phyloP scores from a whole-genome alignment of 2,797 vertebrate genomes.

The Gouania willdenowi region DNA sequence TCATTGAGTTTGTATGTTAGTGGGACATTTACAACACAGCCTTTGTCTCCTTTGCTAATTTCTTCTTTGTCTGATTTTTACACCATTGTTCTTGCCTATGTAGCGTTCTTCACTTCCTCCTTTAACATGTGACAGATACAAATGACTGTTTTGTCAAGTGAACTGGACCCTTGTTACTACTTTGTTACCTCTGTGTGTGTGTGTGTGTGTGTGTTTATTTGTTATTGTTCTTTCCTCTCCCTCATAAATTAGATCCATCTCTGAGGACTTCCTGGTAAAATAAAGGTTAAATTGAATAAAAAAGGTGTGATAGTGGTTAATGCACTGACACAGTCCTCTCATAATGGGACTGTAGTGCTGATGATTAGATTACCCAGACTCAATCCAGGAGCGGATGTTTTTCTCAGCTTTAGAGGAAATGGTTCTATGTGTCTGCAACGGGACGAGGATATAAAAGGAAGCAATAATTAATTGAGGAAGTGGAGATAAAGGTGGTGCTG shows the following conservation, averaged over 20 bases:
- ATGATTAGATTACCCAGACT: slow-evolving; percentile 53
- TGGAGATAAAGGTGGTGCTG: slow-evolving; percentile 24
- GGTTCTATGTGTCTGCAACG: slow-evolving; percentile 23
- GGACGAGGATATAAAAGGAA: slow-evolving; percentile 28
- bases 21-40: too few species aligned
- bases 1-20: too few species aligned
- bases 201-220: slow-evolving; percentile 16
- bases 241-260: too few species aligned
- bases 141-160: slow-evolving; percentile 48
- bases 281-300: too few species aligned
- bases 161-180: slow-evolving; percentile 10
- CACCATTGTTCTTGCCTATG: too few species aligned
- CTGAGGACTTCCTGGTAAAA: too few species aligned
- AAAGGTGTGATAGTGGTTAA: slow-evolving; percentile 8
- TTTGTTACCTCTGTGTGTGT: slow-evolving; percentile 27
- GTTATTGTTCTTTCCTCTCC: too few species aligned
- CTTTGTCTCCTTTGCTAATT: too few species aligned
- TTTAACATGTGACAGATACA: slow-evolving; percentile 26
- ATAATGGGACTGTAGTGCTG: slow-evolving; percentile 26
- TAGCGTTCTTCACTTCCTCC: background rate
- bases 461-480: slow-evolving; percentile 53
- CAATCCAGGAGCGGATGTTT: slow-evolving; percentile 49
- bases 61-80: too few species aligned
- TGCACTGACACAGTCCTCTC: slow-evolving; percentile 50
- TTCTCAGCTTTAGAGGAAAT: slow-evolving; percentile 41